A percentile compares a stretch with the other conserved stretches of the same genome.
Conservation (phyloP, 2,113 vertebrate genomes). For the Phasianus colchicus region DNA sequence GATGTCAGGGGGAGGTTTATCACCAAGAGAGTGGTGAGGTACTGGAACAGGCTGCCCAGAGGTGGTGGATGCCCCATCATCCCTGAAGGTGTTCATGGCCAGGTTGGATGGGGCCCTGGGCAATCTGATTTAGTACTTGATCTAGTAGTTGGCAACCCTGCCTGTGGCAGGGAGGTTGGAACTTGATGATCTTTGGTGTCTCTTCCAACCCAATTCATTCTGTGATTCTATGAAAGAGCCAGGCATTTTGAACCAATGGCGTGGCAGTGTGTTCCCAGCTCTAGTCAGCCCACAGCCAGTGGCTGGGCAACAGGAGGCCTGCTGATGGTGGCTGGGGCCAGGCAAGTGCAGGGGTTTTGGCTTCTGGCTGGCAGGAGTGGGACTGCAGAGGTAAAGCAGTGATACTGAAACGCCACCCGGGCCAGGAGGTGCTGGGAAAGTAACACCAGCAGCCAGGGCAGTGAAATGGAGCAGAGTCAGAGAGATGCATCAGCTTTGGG, state of each 20-base stretch:
- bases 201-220: no score
- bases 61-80: no score
- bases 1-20: no score
- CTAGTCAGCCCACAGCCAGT: background rate
- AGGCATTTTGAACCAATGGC: background rate
- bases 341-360: slow-evolving; percentile 43
- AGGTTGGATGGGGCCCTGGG: no score
- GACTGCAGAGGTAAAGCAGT: slow-evolving; percentile 39
- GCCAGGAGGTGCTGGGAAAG: slow-evolving; percentile 55
- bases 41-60: no score
- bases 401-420: slow-evolving; percentile 62
- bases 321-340: background rate
- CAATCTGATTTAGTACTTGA: no score
- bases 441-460: slow-evolving; percentile 62
- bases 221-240: background rate
- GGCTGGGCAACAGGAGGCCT: background rate
- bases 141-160: no score
- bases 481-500: background rate
- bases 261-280: background rate
- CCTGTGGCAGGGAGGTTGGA: no score
- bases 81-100: no score
- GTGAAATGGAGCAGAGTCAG: slow-evolving; percentile 35
- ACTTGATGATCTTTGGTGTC: no score
- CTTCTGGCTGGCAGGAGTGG: slow-evolving; percentile 35
- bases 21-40: no score